Percentiles rank a stretch among this genome's conserved stretches.
Conservation (phyloP, 37 sponge, comb jelly and placozoan species). For the Chondrosia reniformis region DNA sequence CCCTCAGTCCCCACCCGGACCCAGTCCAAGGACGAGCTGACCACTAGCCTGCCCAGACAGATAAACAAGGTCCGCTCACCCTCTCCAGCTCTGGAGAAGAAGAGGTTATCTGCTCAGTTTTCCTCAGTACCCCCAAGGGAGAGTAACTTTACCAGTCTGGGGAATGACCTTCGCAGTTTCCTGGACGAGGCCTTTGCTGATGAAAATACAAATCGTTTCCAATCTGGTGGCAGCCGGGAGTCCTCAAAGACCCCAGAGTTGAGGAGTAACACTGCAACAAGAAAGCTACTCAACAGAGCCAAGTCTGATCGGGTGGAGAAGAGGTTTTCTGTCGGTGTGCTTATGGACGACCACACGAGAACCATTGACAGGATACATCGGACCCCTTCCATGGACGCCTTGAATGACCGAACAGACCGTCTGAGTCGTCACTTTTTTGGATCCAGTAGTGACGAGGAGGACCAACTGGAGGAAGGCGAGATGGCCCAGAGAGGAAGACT, state of each 20-base stretch:
- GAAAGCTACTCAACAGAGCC: too few species aligned
- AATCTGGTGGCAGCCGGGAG: background rate
- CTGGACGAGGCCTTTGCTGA: slow-evolving; percentile 3
- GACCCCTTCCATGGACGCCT: slow-evolving; percentile 51
- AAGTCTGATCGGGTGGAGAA: background rate
- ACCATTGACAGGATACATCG: slow-evolving; percentile 13
- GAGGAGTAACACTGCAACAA: background rate
- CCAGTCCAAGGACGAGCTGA: background rate
- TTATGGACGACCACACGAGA: background rate
- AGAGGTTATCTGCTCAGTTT: background rate
- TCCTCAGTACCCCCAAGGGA: background rate
- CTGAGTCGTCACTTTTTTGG: slow-evolving; percentile 10
- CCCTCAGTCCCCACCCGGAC: background rate
- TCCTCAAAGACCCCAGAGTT: too few species aligned
- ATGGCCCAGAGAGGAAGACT: too few species aligned
- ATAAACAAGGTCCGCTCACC: too few species aligned
- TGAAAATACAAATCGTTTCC: background rate
- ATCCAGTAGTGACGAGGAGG: slow-evolving; percentile 50
- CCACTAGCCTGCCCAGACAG: background rate
- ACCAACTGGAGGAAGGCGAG: background rate
- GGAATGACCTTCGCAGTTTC: slow-evolving; percentile 8
- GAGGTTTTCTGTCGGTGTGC: background rate
- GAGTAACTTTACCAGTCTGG: background rate
- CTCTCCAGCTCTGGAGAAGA: background rate
- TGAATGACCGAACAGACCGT: slow-evolving; percentile 53